A percentile compares a stretch with the other conserved stretches of the same genome.
Conservation (phyloP, 2,797 vertebrate genomes). For the Lindbergichthys nudifrons region DNA sequence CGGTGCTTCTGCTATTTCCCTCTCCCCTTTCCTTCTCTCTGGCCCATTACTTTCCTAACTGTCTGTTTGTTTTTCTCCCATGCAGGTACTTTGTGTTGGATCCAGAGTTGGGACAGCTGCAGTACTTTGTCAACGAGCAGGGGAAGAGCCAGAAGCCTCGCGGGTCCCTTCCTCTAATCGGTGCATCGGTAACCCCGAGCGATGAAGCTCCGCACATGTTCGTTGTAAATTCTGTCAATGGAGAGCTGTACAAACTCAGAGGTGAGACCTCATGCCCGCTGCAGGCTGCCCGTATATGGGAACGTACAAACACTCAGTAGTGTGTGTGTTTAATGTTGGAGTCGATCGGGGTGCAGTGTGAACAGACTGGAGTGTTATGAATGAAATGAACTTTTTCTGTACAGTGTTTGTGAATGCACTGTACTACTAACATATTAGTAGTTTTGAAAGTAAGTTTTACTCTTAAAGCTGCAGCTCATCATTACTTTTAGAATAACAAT, state of each 20-base stretch:
- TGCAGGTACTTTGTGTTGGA: constrained; percentile 96
- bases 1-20: constrained; percentile 10
- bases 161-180: constrained; percentile 91
- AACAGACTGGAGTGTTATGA: constrained; percentile 31
- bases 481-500: background rate
- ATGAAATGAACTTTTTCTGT: background rate
- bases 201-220: constrained; percentile 96
- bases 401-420: constrained; percentile 20
- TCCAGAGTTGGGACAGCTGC: constrained; percentile 91
- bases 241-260: constrained; percentile 96
- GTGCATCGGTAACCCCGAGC: constrained; percentile 91
- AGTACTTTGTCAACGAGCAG: constrained; percentile 96
- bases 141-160: constrained; percentile 94
- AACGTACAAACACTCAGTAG: constrained; percentile 23
- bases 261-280: constrained; percentile 80
- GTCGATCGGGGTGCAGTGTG: constrained; percentile 3
- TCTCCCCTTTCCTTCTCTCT: constrained; percentile 12
- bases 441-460: background rate
- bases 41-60: constrained; percentile 48
- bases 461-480: constrained; percentile 2
- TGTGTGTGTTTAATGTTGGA: constrained; percentile 29
- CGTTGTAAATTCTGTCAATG: constrained; percentile 91
- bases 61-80: constrained; percentile 20
- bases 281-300: constrained; percentile 29
- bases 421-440: too few species aligned